These are phyloP conservation scores for Doris montereyensis DNA, from an alignment of 2,888 invertebrate genomes.

Conservation along the genomic window DNA sequence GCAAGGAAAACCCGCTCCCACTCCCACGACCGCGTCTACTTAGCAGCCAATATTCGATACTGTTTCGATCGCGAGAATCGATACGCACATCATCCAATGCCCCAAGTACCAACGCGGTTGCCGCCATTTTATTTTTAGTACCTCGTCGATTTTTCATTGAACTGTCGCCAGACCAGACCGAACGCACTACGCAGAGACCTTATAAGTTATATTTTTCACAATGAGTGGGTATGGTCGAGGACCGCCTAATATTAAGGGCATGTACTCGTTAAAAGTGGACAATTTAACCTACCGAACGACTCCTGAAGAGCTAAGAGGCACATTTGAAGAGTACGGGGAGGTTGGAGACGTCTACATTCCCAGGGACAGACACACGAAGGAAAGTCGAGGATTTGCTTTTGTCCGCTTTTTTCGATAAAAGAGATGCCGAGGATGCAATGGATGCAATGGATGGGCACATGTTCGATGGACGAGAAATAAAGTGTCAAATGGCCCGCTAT, in stretches of 20 bases:
- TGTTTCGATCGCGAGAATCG: too few relatives aligned
- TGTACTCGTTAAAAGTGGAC: conserved; percentile 97
- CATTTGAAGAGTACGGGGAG: conserved; percentile 90
- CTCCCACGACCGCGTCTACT: too few relatives aligned
- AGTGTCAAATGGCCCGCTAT: conserved; percentile 94
- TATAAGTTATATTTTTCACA: neutral
- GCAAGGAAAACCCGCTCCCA: too few relatives aligned
- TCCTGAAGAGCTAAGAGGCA: conserved; percentile 89
- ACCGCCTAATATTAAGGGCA: conserved; percentile 76
- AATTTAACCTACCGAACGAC: conserved; percentile 98
- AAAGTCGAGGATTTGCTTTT: conserved; percentile 98
- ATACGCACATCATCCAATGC: too few relatives aligned
- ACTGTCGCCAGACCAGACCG: neutral
- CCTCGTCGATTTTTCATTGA: too few relatives aligned
- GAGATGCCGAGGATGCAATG: conserved; percentile 97
- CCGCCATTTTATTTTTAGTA: too few relatives aligned
- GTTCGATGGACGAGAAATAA: conserved; percentile 95
- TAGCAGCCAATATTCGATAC: too few relatives aligned
- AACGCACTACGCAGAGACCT: neutral
- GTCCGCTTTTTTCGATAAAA: conserved; percentile 88
- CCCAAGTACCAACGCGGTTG: too few relatives aligned
- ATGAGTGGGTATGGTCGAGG: conserved; percentile 65
- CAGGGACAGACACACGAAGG: conserved; percentile 92
- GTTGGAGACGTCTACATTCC: conserved; percentile 99
- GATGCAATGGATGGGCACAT: conserved; percentile 96